Evolutionary conservation across 2,113 vertebrate genomes (phyloP), one percentile per base, ranked within the genome.

Genomic region (Suricata suricatta): DNA sequence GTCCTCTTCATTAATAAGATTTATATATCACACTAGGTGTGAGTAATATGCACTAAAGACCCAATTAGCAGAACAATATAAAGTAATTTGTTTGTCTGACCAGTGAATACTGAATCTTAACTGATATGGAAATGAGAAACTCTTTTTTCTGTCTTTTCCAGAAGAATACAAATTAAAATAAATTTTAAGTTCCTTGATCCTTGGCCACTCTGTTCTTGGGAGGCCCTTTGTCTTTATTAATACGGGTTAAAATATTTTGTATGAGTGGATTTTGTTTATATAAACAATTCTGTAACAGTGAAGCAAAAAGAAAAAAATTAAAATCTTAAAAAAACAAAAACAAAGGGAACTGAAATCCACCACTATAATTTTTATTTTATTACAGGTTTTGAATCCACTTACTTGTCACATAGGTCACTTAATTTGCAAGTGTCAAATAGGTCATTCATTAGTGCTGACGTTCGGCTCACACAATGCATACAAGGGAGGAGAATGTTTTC

Each of bases 41-140:
- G 95, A 91, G 86, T 80, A 93, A 95, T 93, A 80, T 25, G 84
- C 88, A 84, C 92, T 64, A 35, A 97, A 50, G 72, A 25, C 87
- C 77, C 96, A 88, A 97, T 96, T 97, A 98, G 74, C 87, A 92
- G 97, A 93, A 92, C 92, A 93, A 81, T 96, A 87, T 96, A 95
- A 94, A 90, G 57, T 82, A 77, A 95, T 96, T 96, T 96, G 94
- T 96, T 94, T 96, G 71, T 96, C 41, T 93, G 95, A 92, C 82
- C 83, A 96, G 41, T 66, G 52, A 86, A 85, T 90, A 76, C 41
- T 47, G 69, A 97, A 95, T 93, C 90, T 82, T 83, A 90, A 87
- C 90, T 90, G 68, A 87, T 83, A 95, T 9, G 66, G 84, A 96
- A 88, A 96, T 66, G 76, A 95, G 83, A 57, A 96, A 81, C 87